Evolutionary conservation across 1,140 invertebrate genomes (phyloP).

Genomic region (Drosophila pseudoananassae): DNA sequence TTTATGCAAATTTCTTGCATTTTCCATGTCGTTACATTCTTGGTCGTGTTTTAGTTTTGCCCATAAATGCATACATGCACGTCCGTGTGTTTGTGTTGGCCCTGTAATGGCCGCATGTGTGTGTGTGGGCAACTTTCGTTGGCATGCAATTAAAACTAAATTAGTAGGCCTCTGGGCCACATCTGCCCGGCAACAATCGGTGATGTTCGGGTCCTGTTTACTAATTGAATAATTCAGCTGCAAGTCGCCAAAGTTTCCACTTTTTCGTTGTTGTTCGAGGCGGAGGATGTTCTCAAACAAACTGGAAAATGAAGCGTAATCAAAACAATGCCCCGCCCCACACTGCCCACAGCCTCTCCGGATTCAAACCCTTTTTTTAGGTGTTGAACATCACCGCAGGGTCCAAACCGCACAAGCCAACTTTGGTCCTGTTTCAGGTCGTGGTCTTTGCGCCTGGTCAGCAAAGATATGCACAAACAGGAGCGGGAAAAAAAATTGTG

Average conservation of each 20-base stretch:
- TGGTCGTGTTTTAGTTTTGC: conserved; percentile 49
- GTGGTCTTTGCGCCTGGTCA: conserved; percentile 56
- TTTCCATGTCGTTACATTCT: conserved; percentile 81
- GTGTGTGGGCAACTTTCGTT: conserved; percentile 29
- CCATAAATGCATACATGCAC: conserved; percentile 49
- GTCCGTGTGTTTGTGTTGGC: conserved; percentile 9
- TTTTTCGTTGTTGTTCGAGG: background rate
- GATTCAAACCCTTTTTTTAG: conserved; percentile 58
- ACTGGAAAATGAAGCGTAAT: conserved; percentile 50
- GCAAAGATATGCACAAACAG: conserved; percentile 77
- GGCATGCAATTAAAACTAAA: conserved; percentile 81
- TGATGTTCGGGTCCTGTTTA: conserved; percentile 42
- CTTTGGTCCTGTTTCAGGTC: conserved; percentile 42
- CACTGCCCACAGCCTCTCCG: background rate
- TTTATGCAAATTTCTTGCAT: conserved; percentile 79
- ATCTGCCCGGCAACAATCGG: conserved; percentile 32
- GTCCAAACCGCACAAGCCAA: conserved; percentile 60
- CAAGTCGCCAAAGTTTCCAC: conserved; percentile 52
- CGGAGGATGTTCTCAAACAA: conserved; percentile 21
- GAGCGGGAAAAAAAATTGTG: conserved; percentile 28
- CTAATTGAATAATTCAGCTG: conserved; percentile 78
- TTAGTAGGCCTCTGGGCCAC: conserved; percentile 75
- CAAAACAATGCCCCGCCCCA: conserved; percentile 35
- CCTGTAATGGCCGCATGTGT: conserved; percentile 3
- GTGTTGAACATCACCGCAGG: conserved; percentile 79